phyloP scores from a whole-genome alignment of 2,888 invertebrate genomes.

The Strigamia maritima region DNA sequence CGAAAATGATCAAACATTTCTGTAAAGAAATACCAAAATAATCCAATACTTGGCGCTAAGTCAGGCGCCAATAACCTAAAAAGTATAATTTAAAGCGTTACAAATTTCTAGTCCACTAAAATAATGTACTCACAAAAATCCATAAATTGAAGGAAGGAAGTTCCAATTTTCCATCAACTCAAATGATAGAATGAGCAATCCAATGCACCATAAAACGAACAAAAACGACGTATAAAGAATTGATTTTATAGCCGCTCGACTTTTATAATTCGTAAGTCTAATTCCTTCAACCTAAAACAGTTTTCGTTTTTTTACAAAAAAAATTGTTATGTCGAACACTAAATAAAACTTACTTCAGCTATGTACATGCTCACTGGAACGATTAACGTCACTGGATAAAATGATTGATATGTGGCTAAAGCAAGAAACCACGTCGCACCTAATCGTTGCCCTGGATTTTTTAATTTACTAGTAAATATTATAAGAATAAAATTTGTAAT shows the following conservation, averaged over 20 bases:
- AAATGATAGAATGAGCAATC: constrained; percentile 63
- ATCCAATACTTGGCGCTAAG: constrained; percentile 91
- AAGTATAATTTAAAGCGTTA: constrained; percentile 44
- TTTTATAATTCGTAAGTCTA: background rate
- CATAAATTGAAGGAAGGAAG: constrained; percentile 66
- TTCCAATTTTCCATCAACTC: constrained; percentile 59
- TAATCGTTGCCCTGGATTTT: constrained; percentile 38
- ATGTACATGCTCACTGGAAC: constrained; percentile 75
- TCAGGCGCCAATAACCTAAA: constrained; percentile 85
- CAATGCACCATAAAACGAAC: constrained; percentile 46
- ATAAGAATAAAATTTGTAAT: background rate
- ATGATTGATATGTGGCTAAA: constrained; percentile 73
- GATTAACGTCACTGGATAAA: constrained; percentile 70
- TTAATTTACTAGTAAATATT: background rate
- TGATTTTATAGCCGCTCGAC: background rate
- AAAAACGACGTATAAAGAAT: background rate
- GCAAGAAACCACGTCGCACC: constrained; percentile 64
- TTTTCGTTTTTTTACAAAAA: no score
- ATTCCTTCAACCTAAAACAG: constrained; percentile 7
- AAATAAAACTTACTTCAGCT: constrained; percentile 50
- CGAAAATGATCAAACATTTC: constrained; percentile 99
- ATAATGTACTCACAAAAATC: constrained; percentile 68
- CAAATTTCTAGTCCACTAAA: background rate
- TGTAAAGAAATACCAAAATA: constrained; percentile 99
- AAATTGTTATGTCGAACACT: background rate